These are phyloP conservation scores for Mamestra configurata DNA, from an alignment of 1,140 invertebrate species.

Conservation along the genomic window DNA sequence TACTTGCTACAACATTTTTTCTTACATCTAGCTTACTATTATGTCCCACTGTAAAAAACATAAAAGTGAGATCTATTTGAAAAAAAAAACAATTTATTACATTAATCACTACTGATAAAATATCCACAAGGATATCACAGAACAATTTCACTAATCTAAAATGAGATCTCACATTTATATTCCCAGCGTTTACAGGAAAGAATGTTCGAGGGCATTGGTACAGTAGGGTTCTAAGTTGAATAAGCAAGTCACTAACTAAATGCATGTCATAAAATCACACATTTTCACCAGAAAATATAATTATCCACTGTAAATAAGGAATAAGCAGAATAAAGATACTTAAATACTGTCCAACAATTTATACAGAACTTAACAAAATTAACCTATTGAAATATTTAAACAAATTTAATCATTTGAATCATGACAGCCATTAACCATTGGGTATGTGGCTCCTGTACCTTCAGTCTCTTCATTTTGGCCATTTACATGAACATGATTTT, in stretches of 20 bases:
- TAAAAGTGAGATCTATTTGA: slow-evolving; percentile 82
- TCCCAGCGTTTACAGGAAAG: slow-evolving; percentile 66
- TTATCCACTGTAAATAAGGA: slow-evolving; percentile 42
- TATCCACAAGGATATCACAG: slow-evolving; percentile 79
- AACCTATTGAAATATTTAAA: slow-evolving; percentile 11
- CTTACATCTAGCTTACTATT: slow-evolving; percentile 51
- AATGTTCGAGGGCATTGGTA: slow-evolving; percentile 59
- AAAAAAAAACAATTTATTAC: slow-evolving; percentile 61
- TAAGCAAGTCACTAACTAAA: slow-evolving; percentile 71
- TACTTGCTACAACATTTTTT: slow-evolving; percentile 49
- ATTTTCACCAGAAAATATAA: slow-evolving; percentile 23
- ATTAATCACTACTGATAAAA: slow-evolving; percentile 65
- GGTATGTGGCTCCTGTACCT: slow-evolving; percentile 59
- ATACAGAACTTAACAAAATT: slow-evolving; percentile 20
- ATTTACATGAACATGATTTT: slow-evolving; percentile 65
- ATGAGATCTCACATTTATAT: slow-evolving; percentile 84
- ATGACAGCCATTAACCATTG: slow-evolving; percentile 81
- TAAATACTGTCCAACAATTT: slow-evolving; percentile 40
- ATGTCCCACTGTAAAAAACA: slow-evolving; percentile 70
- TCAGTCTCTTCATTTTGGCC: slow-evolving; percentile 68
- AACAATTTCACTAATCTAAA: slow-evolving; percentile 69
- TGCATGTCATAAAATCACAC: slow-evolving; percentile 50
- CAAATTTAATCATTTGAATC: slow-evolving; percentile 68
- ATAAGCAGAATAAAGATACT: slow-evolving; percentile 51
- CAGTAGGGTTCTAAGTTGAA: slow-evolving; percentile 58